phyloP scores from a whole-genome alignment of 1,140 invertebrate species.

The Megalonaias nervosa region DNA sequence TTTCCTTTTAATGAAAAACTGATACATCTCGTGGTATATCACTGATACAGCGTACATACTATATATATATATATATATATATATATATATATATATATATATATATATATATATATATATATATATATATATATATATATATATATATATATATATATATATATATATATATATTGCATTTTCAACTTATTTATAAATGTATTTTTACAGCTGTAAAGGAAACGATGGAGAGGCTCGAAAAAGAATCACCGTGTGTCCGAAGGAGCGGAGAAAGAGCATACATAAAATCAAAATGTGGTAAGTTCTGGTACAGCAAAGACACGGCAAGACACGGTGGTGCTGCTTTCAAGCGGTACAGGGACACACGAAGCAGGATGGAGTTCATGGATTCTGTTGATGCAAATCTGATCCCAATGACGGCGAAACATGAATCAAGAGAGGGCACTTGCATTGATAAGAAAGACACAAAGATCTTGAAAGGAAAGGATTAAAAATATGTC shows the following conservation, averaged over 20 bases:
- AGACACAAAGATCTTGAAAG: neutral
- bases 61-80: no score
- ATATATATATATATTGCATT: no score
- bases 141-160: no score
- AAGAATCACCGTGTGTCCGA: neutral
- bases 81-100: no score
- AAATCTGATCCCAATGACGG: slow-evolving; percentile 1
- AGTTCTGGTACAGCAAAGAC: slow-evolving; percentile 15
- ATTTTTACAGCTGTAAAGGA: slow-evolving; percentile 4
- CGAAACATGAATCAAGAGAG: slow-evolving; percentile 2
- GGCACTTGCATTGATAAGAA: neutral
- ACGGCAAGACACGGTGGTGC: slow-evolving; percentile 4
- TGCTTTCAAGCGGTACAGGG: slow-evolving; percentile 7
- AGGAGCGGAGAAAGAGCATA: neutral
- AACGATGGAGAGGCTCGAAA: neutral
- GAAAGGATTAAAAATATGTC: neutral
- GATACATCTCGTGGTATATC: no score
- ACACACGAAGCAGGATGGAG: neutral
- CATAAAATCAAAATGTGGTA: slow-evolving; percentile 10
- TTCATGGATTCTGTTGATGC: slow-evolving; percentile 11
- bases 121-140: no score
- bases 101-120: no score
- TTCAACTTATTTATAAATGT: no score
- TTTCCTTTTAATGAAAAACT: no score
- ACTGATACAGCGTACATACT: no score